phyloP scores from a whole-genome alignment of 2,888 invertebrate species.

The Dendrolimus houi region DNA sequence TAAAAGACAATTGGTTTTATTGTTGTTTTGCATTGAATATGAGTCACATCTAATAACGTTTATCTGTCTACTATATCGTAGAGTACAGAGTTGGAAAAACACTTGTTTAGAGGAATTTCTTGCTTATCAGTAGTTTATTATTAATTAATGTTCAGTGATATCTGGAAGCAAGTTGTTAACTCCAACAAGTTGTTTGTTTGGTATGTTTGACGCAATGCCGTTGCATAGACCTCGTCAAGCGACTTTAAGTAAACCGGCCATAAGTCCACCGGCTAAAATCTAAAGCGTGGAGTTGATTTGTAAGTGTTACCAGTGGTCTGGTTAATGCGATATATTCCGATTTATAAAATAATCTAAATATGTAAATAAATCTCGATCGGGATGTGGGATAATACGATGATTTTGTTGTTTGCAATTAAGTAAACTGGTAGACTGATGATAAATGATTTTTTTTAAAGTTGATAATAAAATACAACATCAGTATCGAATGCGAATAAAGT shows the following conservation, averaged over 20 bases:
- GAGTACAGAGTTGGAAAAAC: background rate
- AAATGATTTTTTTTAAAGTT: no score
- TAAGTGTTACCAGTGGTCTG: conserved; percentile 19
- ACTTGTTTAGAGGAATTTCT: background rate
- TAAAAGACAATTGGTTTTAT: background rate
- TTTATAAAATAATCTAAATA: no score
- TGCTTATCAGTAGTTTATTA: background rate
- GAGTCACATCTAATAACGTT: background rate
- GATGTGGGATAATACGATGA: no score
- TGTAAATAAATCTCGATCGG: no score
- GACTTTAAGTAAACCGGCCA: background rate
- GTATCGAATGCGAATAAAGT: no score
- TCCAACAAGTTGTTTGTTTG: background rate
- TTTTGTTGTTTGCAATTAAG: no score
- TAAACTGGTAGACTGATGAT: no score
- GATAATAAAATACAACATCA: no score
- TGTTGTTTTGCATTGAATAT: background rate
- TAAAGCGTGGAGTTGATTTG: conserved; percentile 18
- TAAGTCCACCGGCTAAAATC: conserved; percentile 8
- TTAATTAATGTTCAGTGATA: background rate
- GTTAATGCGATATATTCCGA: no score
- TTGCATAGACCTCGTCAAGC: background rate
- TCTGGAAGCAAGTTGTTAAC: background rate
- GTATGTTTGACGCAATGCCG: background rate
- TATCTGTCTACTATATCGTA: background rate